A percentile compares a stretch with the other conserved stretches of the same genome.
phyloP scores from a whole-genome alignment of 53 echinoderm and acorn worm species.

The Apostichopus leukothele region DNA sequence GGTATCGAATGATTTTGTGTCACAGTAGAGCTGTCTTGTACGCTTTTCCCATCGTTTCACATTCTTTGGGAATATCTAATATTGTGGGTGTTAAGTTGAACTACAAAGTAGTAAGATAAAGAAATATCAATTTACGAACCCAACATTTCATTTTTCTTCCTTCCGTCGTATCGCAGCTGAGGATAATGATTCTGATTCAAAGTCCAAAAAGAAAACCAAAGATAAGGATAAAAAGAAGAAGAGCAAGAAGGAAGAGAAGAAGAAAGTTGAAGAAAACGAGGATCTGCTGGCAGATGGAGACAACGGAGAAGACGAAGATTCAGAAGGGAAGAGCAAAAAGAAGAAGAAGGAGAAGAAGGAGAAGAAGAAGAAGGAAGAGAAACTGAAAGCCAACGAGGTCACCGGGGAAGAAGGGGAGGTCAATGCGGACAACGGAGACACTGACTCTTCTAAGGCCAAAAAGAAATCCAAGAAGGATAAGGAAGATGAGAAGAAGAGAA shows the following conservation, averaged over 20 bases:
- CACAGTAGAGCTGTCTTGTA: too few relatives aligned
- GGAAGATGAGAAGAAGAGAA: constrained; percentile 20
- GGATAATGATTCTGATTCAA: constrained; percentile 41
- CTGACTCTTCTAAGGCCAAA: constrained; percentile 20
- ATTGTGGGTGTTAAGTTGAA: not conserved
- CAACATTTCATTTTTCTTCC: not conserved
- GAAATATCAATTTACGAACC: too few relatives aligned
- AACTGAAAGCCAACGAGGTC: not conserved
- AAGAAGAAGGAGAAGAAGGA: constrained; percentile 38
- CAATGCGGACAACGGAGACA: not conserved
- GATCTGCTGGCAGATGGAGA: constrained; percentile 36
- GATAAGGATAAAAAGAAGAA: constrained; percentile 41
- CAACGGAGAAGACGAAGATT: constrained; percentile 8
- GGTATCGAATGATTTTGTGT: too few relatives aligned
- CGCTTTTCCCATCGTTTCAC: too few relatives aligned
- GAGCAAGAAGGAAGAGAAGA: constrained; percentile 33
- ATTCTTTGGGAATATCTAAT: not conserved
- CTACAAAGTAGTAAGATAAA: not conserved
- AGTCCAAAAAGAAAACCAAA: constrained; percentile 42
- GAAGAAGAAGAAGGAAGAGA: not conserved
- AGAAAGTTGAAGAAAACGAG: constrained; percentile 9
- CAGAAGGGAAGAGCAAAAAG: constrained; percentile 26
- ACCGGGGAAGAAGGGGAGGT: not conserved
- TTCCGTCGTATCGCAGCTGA: not conserved
- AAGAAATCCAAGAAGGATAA: constrained; percentile 18